A percentile compares a stretch with the other conserved stretches of the same genome.
Evolutionary conservation across 2,888 invertebrate genomes (phyloP).

Genomic region (Priocnemis perturbator): DNA sequence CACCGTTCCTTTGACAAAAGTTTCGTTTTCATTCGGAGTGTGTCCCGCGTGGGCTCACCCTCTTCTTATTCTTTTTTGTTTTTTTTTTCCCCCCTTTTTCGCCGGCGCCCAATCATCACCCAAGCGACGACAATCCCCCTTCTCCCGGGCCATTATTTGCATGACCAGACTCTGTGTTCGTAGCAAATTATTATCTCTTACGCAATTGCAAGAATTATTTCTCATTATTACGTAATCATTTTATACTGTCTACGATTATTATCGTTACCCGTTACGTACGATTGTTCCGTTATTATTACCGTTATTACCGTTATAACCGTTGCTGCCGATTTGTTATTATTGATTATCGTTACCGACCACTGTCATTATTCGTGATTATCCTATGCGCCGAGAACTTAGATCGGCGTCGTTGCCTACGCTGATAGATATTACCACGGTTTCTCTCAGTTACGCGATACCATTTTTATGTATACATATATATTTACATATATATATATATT

Average conservation of each 20-base stretch:
- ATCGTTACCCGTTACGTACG: slow-evolving; percentile 44
- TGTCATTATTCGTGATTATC: neutral
- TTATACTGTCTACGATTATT: slow-evolving; percentile 41
- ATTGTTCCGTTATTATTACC: slow-evolving; percentile 34
- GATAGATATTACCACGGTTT: too few species aligned
- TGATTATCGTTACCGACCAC: slow-evolving; percentile 11
- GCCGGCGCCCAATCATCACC: slow-evolving; percentile 61
- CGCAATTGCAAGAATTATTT: slow-evolving; percentile 70
- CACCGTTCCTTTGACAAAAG: too few species aligned
- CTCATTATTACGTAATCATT: slow-evolving; percentile 35
- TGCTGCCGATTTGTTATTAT: too few species aligned
- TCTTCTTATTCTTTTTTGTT: too few species aligned
- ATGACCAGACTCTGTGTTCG: slow-evolving; percentile 75
- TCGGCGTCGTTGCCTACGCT: too few species aligned
- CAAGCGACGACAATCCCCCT: slow-evolving; percentile 69
- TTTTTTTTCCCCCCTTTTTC: neutral
- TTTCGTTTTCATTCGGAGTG: slow-evolving; percentile 14
- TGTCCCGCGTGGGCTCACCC: neutral
- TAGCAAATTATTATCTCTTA: slow-evolving; percentile 70
- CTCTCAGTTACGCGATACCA: neutral
- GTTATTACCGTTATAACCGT: slow-evolving; percentile 20
- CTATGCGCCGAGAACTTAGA: too few species aligned
- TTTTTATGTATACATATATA: slow-evolving; percentile 20
- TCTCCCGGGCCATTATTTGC: slow-evolving; percentile 75
- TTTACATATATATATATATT: slow-evolving; percentile 39